Conservation (phyloP, 1,140 invertebrate genomes). For the Ephestia elutella region DNA sequence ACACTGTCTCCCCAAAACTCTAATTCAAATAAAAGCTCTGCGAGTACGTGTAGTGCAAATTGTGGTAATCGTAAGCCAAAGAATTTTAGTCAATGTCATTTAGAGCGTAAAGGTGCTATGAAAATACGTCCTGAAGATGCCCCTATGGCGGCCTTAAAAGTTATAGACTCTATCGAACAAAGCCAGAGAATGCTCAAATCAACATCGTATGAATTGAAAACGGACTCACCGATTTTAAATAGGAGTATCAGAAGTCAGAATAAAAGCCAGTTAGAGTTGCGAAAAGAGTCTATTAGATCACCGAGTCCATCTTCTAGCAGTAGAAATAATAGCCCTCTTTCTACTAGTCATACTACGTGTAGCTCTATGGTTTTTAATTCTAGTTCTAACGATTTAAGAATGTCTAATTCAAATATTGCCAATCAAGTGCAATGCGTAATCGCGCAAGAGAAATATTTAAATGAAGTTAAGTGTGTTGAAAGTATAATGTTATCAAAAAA, state of each 20-base stretch:
- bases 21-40: constrained; percentile 55
- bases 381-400: constrained; percentile 69
- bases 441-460: constrained; percentile 72
- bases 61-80: constrained; percentile 58
- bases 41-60: constrained; percentile 57
- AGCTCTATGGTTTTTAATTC: constrained; percentile 73
- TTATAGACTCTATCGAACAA: constrained; percentile 67
- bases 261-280: constrained; percentile 61
- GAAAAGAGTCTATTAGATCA: constrained; percentile 61
- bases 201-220: constrained; percentile 66
- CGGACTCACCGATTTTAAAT: constrained; percentile 54
- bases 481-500: constrained; percentile 65
- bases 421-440: constrained; percentile 73
- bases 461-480: constrained; percentile 72
- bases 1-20: constrained; percentile 60
- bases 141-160: constrained; percentile 61
- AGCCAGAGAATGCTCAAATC: constrained; percentile 69
- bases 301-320: constrained; percentile 67
- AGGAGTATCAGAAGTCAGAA: constrained; percentile 42
- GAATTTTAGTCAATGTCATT: constrained; percentile 53
- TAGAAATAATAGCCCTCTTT: constrained; percentile 68
- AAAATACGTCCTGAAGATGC: constrained; percentile 64
- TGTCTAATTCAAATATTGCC: constrained; percentile 65
- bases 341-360: constrained; percentile 72
- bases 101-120: constrained; percentile 69